Evolutionary conservation across 2,797 vertebrate genomes (phyloP), one percentile per base, ranked within the genome.

Genomic region (Oreonectes daqikongensis): DNA sequence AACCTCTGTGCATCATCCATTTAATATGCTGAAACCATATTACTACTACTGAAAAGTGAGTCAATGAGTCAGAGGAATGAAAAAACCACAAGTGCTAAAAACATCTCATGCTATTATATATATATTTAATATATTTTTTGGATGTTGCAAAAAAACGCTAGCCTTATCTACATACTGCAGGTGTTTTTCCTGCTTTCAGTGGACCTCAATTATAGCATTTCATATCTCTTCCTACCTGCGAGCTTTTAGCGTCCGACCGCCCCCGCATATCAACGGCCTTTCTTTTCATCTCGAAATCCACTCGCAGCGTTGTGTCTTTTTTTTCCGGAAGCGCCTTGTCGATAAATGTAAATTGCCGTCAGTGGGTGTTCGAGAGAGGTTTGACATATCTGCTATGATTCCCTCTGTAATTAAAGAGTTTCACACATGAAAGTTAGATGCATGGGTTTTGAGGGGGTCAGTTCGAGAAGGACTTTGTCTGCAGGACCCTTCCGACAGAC

Each of bases 181-280:
- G 42, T 40, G 40, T 17, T 59, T 66, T 66, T 50, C 68, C 42
- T 2, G 63, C 57, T 76, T 53, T 6, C 66, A 63, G 46, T 79
- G 68, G 64, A 73, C 63, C 50, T 52, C 59, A 79, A 79, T 79
- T 81, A 66, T 42, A 68, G 57, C 68, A 46, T 76, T 79, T 78
- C 55, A 71, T 70, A 77, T 70, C 59, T 72, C 52, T 60, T 80
- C 57, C 73, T 50, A 76, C 52, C 55, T 74, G 67, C 32, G 10
- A 65, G 42, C 65, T 68, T 67, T 70, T 40, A 71, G 70, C 2
- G 17, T 70, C 28, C 22, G 35, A 18, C 63, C n/a, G 55, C 77
- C 71, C 59, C 46, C 15, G 9, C 57, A 69, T 48, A 55, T 78
- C 20, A 40, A 64, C n/a, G 32, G 30, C 44, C 75, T 67, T 17